Evolutionary conservation across 2,888 invertebrate genomes (phyloP).

Genomic region (Phoronis australis): DNA sequence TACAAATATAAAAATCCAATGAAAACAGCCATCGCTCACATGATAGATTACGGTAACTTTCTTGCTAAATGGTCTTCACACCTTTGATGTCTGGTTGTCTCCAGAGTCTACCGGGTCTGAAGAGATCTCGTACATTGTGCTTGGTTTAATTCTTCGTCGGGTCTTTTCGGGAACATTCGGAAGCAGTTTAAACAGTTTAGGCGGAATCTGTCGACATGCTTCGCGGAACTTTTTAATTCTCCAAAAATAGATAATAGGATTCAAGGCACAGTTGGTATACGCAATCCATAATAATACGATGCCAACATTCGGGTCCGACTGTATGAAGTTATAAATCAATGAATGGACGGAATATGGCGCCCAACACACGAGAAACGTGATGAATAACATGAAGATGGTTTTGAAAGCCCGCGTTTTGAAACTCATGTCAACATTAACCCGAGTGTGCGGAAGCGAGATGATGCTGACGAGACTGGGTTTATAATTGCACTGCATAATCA

Average conservation of each 20-base stretch:
- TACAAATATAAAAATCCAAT: too few species aligned
- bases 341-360: conserved; percentile 25
- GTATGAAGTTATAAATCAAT: conserved; percentile 15
- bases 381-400: conserved; percentile 35
- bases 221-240: conserved; percentile 33
- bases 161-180: too few species aligned
- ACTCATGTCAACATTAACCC: conserved; percentile 24
- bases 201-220: conserved; percentile 17
- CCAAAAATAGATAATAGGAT: conserved; percentile 36
- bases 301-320: conserved; percentile 3
- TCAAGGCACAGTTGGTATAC: conserved; percentile 33
- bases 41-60: too few species aligned
- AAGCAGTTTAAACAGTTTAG: too few species aligned
- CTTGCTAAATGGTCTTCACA: too few species aligned
- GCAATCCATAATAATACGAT: conserved; percentile 23
- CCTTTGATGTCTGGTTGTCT: too few species aligned
- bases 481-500: conserved; percentile 18
- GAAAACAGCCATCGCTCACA: too few species aligned
- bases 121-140: too few species aligned
- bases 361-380: conserved; percentile 30
- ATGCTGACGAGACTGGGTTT: conserved; percentile 10
- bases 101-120: too few species aligned
- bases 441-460: neutral
- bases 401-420: conserved; percentile 40
- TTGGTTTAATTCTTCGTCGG: too few species aligned